Conservation (phyloP, 2,113 vertebrate species). For the Cochlearius cochlearius region DNA sequence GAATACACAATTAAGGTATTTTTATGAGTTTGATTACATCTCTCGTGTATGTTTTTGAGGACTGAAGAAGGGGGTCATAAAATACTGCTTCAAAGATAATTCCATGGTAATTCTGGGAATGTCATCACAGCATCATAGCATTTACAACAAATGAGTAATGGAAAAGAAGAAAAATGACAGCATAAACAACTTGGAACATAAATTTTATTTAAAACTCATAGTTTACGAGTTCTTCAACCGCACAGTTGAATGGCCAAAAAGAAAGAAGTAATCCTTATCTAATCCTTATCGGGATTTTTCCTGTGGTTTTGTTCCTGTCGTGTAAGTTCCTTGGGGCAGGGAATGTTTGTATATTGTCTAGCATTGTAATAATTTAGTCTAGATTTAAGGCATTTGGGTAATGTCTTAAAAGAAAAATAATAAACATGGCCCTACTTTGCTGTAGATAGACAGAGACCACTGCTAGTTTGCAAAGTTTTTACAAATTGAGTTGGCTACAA, state of each 20-base stretch:
- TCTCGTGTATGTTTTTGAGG: slow-evolving; percentile 23
- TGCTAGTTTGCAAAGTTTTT: neutral
- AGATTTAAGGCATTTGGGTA: slow-evolving; percentile 36
- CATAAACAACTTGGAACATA: slow-evolving; percentile 42
- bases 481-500: neutral
- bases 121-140: slow-evolving; percentile 19
- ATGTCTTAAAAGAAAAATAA: slow-evolving; percentile 53
- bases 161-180: slow-evolving; percentile 43
- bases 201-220: slow-evolving; percentile 41
- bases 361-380: slow-evolving; percentile 49
- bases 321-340: slow-evolving; percentile 29
- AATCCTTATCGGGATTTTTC: slow-evolving; percentile 28
- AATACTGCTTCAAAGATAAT: slow-evolving; percentile 40
- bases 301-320: slow-evolving; percentile 23
- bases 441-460: neutral
- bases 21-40: slow-evolving; percentile 45
- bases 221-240: slow-evolving; percentile 22
- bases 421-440: slow-evolving; percentile 29
- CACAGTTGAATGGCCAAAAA: neutral
- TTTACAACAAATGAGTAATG: slow-evolving; percentile 40
- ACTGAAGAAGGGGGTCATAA: slow-evolving; percentile 49
- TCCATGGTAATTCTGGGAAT: slow-evolving; percentile 42
- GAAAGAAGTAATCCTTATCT: slow-evolving; percentile 40
- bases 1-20: slow-evolving; percentile 28
- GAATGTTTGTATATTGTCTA: slow-evolving; percentile 59